Conservation (phyloP, 1,140 invertebrate species). For the Luehdorfia chinensis region DNA sequence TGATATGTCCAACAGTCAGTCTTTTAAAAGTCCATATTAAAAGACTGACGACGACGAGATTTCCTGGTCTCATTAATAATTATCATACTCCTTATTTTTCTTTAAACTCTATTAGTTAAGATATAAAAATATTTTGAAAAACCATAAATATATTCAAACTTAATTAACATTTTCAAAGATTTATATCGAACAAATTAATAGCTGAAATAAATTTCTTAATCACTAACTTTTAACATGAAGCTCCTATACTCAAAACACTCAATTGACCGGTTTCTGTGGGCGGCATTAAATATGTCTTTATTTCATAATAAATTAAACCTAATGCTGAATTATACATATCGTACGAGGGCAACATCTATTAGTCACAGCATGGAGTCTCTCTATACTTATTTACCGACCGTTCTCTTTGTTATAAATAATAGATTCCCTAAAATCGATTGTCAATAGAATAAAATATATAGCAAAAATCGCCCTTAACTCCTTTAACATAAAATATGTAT, state of each 20-base stretch:
- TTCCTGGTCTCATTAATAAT: too few relatives aligned
- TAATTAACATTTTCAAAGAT: slow-evolving; percentile 22
- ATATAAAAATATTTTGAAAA: slow-evolving; percentile 4
- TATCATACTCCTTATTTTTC: too few relatives aligned
- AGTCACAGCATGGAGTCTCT: slow-evolving; percentile 56
- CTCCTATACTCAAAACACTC: slow-evolving; percentile 36
- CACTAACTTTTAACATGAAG: slow-evolving; percentile 31
- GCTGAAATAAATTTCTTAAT: slow-evolving; percentile 46
- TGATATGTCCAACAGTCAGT: too few relatives aligned
- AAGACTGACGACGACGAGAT: too few relatives aligned
- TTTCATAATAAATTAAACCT: slow-evolving; percentile 59
- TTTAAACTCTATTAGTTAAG: too few relatives aligned
- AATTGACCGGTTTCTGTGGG: slow-evolving; percentile 41
- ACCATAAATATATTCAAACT: slow-evolving; percentile 16
- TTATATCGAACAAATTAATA: slow-evolving; percentile 29
- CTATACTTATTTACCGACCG: slow-evolving; percentile 40
- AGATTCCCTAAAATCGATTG: slow-evolving; percentile 43
- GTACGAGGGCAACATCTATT: slow-evolving; percentile 41
- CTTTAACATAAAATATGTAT: slow-evolving; percentile 2
- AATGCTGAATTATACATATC: slow-evolving; percentile 47
- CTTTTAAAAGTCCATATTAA: too few relatives aligned
- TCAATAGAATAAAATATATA: slow-evolving; percentile 20
- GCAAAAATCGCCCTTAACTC: slow-evolving; percentile 7
- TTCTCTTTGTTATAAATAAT: slow-evolving; percentile 43
- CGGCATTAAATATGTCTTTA: slow-evolving; percentile 54